Base-by-base conservation (phyloP, 1,140 invertebrate species). In the Drosophila suzukii region DNA sequence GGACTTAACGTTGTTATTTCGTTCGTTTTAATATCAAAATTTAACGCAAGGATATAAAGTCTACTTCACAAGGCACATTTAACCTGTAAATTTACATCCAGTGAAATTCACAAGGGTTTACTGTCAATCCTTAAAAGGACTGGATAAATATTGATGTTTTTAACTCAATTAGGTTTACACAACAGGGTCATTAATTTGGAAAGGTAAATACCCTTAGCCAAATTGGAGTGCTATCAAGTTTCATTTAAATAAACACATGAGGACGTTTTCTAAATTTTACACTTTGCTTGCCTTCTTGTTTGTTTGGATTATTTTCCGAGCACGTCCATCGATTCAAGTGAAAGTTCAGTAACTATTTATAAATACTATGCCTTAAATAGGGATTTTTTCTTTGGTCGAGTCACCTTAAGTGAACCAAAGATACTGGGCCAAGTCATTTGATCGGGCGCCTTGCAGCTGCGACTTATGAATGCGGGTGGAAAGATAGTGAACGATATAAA, bases 401-500 rank as follows among this genome's bases (percentile, higher is more conserved):
- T 60, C 43, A 63, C 20, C 53, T 83, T 60, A 72, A 66, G 55
- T 54, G 51, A 73, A 54, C 74, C 72, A 78, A 58, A 81, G 77
- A 73, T 65, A 85, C 39, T 76, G 43, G 27, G 49, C 62, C 39
- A 67, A 66, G 62, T 39, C 62, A 38, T 1, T 17, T 13, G 17
- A 46, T 43, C n/a, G 15, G 15, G 7, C n/a, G 41, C 41, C 34
- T 10, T 2, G 47, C 49, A n/a, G 27, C 34, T 75, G 78, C 50
- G 56, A 56, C 76, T 85, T 72, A 84, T 68, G 81, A 76, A 66
- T 76, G 63, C 46, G 43, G 59, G 36, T 56, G 20, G 44, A 38
- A 58, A 77, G 81, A 83, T 78, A 84, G 57, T 56, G 27, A 54
- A 46, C 41, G 77, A 85, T 81, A 84, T 84, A 86, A 84, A 84